phyloP scores from a whole-genome alignment of 2,113 vertebrate genomes.

The Peromyscus californicus region DNA sequence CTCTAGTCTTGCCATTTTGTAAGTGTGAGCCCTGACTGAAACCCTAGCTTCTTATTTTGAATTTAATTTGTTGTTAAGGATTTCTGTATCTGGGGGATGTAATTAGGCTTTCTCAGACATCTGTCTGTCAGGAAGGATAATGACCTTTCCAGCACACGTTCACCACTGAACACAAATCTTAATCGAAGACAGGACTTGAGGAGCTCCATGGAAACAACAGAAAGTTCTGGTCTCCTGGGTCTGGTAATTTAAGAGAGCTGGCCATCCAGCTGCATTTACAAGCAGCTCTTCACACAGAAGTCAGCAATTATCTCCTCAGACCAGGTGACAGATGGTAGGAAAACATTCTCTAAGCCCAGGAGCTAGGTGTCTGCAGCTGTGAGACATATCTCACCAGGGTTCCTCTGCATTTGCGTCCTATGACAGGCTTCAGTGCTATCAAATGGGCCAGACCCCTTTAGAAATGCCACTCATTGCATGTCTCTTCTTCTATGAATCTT shows the following conservation, averaged over 20 bases:
- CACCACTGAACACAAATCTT: slow-evolving; percentile 75
- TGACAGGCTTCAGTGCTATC: slow-evolving; percentile 72
- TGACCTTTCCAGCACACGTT: slow-evolving; percentile 68
- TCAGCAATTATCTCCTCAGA: slow-evolving; percentile 87
- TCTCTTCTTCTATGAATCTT: not conserved
- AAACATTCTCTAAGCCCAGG: slow-evolving; percentile 85
- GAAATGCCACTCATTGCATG: not conserved
- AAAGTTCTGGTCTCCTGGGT: slow-evolving; percentile 84
- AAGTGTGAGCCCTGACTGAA: not conserved
- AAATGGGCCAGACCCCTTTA: not conserved
- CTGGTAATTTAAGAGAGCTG: slow-evolving; percentile 87
- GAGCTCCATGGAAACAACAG: slow-evolving; percentile 85
- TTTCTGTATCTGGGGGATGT: slow-evolving; percentile 17
- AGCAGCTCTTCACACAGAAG: slow-evolving; percentile 82
- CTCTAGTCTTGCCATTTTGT: not conserved
- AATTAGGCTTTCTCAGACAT: slow-evolving; percentile 61
- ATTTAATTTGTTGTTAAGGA: slow-evolving; percentile 53
- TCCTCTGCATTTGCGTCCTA: slow-evolving; percentile 84
- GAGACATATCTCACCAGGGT: slow-evolving; percentile 83
- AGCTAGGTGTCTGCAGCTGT: slow-evolving; percentile 84
- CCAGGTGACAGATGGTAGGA: slow-evolving; percentile 88
- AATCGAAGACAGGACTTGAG: slow-evolving; percentile 81
- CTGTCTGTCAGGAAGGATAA: slow-evolving; percentile 66
- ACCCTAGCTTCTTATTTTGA: slow-evolving; percentile 26
- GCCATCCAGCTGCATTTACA: slow-evolving; percentile 84